Evolutionary conservation across 1,140 invertebrate species (phyloP).

Genomic region (Battus philenor): DNA sequence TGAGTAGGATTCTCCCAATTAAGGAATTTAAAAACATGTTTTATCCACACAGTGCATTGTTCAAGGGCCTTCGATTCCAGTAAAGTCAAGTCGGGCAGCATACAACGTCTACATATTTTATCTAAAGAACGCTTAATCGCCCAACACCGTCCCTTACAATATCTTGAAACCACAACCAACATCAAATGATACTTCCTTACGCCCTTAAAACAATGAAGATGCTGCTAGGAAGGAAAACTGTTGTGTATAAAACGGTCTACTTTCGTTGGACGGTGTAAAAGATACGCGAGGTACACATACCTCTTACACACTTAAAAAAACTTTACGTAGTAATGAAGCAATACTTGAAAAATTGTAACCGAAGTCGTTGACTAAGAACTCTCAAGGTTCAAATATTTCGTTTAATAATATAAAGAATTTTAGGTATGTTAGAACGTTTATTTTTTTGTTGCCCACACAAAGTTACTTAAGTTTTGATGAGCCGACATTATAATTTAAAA

Average conservation of each 20-base stretch:
- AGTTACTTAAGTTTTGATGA: neutral
- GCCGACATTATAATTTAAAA: neutral
- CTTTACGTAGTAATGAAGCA: conserved; percentile 34
- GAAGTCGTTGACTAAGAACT: conserved; percentile 6
- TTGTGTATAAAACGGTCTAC: conserved; percentile 37
- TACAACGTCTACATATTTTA: conserved; percentile 72
- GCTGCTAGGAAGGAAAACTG: conserved; percentile 25
- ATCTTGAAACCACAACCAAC: conserved; percentile 44
- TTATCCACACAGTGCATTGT: conserved; percentile 47
- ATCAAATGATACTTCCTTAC: conserved; percentile 40
- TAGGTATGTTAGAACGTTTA: neutral
- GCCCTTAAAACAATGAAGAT: conserved; percentile 30
- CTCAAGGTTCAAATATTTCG: neutral
- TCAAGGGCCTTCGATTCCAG: conserved; percentile 34
- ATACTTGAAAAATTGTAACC: conserved; percentile 22
- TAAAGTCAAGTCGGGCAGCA: conserved; percentile 32
- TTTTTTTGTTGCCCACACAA: neutral
- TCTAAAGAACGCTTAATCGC: conserved; percentile 60
- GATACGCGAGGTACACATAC: conserved; percentile 33
- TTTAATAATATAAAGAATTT: neutral
- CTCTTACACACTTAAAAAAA: conserved; percentile 49
- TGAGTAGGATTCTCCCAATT: neutral
- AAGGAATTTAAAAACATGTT: neutral
- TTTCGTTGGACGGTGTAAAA: conserved; percentile 32
- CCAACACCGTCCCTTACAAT: conserved; percentile 44